A percentile compares a stretch with the other conserved stretches of the same genome.
These are phyloP conservation scores for Glaucidium brasilianum DNA, from an alignment of 2,113 vertebrate species.

Conservation along the genomic window DNA sequence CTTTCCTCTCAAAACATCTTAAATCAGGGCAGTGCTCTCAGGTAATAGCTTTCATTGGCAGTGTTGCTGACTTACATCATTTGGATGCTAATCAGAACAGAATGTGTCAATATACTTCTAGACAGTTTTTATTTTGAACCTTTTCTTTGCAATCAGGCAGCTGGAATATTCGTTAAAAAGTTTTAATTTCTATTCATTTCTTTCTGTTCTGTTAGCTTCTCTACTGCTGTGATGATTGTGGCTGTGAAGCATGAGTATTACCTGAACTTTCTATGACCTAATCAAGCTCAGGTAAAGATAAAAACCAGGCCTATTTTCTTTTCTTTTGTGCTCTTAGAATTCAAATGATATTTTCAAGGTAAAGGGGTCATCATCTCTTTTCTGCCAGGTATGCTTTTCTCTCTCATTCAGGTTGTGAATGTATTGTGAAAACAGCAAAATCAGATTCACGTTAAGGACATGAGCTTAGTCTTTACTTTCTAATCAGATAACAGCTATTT, in stretches of 20 bases:
- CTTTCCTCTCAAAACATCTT: background rate
- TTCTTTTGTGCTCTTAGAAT: constrained; percentile 45
- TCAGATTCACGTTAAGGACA: background rate
- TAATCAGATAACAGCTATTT: constrained; percentile 23
- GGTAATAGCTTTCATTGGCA: background rate
- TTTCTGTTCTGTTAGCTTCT: constrained; percentile 41
- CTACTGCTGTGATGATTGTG: constrained; percentile 50
- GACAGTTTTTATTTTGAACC: constrained; percentile 14
- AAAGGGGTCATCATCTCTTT: background rate
- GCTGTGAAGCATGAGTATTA: constrained; percentile 35
- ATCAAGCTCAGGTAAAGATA: constrained; percentile 60
- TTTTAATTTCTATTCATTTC: constrained; percentile 59
- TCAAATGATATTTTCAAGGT: constrained; percentile 41
- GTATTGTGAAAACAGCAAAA: constrained; percentile 16
- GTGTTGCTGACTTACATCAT: constrained; percentile 38
- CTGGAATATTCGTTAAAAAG: constrained; percentile 52
- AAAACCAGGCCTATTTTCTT: constrained; percentile 44
- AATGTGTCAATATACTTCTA: background rate
- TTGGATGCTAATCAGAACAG: constrained; percentile 56
- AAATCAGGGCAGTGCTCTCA: background rate
- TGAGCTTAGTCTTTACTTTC: background rate
- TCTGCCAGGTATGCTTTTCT: constrained; percentile 3
- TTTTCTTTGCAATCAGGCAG: constrained; percentile 51
- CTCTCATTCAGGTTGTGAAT: background rate
- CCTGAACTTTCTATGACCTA: constrained; percentile 53